Base-by-base conservation (phyloP, 1,140 invertebrate species). In the Caerostris extrusa region DNA sequence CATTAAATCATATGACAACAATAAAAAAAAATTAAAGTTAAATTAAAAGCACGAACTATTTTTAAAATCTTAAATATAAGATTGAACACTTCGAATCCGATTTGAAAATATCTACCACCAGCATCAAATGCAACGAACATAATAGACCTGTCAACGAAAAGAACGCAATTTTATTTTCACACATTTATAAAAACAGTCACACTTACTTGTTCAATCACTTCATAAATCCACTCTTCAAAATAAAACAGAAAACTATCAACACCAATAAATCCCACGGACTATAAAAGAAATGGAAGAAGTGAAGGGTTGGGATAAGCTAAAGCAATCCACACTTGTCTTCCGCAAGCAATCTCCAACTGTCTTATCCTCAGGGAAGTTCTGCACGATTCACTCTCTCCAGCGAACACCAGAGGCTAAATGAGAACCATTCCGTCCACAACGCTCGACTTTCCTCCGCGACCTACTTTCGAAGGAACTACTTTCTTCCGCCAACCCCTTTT, bases 381-480 rank as follows among this genome's bases (percentile, higher is more conserved):
- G 34, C 17, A 61, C 58, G 58, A 60, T 50, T 69, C 61, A 81
- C 89, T 90, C 81, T 90, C 89, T 34, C 89, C 14, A 6, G 3
- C 69, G 14, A 53, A n/a, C 69, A 58, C 60, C n/a, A 57, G 89
- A 81, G 56, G 17, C 55, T n/a, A 77, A 77, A 77, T 77, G 71
- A 77, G 50, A 34, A 77, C 71, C 71, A 77, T 77, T 77, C 53
- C 71, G 71, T 19, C 71, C 71, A 77, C 71, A 77, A 50, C 61
- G 71, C 71, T 77, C 71, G 71, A 56, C n/a, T 85, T 91, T 67
- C 81, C 90, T 91, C 90, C 90, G 90, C 90, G 90, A 91, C 90
- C 90, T 83, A 91, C 17, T 91, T 91, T 91, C 81, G 58, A 89
- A 58, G 90, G 90, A 91, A 91, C 90, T 91, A 91, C 81, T 91